Percentiles rank a stretch among this genome's conserved stretches.
These are phyloP conservation scores for Suncus etruscus DNA, from an alignment of 2,113 vertebrate species.

Conservation along the genomic window DNA sequence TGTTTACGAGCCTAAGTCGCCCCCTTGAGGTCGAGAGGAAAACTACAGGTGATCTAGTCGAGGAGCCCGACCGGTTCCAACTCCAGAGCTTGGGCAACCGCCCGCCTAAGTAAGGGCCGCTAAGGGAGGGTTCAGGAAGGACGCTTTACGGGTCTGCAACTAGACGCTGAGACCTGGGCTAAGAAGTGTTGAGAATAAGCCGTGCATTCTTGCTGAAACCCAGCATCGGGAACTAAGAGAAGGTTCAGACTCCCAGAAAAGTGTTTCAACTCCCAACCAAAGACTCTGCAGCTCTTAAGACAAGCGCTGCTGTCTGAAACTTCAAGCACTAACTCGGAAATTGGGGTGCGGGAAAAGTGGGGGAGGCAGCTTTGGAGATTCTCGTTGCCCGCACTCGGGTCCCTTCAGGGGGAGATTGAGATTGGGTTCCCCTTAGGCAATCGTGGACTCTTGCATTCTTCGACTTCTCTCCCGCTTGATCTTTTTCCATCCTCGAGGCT, in stretches of 20 bases:
- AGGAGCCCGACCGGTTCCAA: neutral
- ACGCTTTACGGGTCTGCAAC: neutral
- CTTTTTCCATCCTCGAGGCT: neutral
- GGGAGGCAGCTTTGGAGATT: neutral
- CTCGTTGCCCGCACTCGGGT: neutral
- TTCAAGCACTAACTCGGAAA: constrained; percentile 39
- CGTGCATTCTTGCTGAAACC: neutral
- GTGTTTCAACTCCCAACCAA: neutral
- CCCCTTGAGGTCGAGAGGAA: constrained; percentile 86
- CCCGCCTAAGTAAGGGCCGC: neutral
- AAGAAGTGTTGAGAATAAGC: neutral
- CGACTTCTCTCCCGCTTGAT: neutral
- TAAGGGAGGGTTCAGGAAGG: neutral
- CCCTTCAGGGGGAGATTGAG: no score
- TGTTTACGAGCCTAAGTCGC: constrained; percentile 88
- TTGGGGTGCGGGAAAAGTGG: neutral
- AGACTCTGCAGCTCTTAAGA: neutral
- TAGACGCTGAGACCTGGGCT: neutral
- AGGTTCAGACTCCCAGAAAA: constrained; percentile 44
- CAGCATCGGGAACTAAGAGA: neutral
- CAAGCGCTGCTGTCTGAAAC: constrained; percentile 44
- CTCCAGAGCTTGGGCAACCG: neutral
- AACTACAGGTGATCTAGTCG: constrained; percentile 63
- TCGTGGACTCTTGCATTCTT: neutral
- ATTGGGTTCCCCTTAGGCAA: neutral